These are phyloP conservation scores for Globodera rostochiensis DNA, from an alignment of 1,140 invertebrate species.

Conservation along the genomic window DNA sequence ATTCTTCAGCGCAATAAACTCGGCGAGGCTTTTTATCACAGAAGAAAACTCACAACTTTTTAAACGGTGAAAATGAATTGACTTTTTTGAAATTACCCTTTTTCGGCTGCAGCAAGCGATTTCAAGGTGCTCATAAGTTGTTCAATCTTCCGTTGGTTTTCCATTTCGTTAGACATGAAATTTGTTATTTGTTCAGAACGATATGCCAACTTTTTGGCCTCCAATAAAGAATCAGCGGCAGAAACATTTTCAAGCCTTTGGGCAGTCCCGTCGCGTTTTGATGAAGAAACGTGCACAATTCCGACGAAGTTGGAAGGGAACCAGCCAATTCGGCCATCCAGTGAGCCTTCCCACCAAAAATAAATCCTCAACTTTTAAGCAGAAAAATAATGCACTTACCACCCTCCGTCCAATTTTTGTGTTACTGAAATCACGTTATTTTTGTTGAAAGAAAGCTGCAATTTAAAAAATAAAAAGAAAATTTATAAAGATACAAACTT, in stretches of 20 bases:
- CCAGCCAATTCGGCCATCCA: conserved; percentile 92
- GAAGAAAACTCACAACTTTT: background rate
- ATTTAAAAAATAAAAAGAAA: conserved; percentile 42
- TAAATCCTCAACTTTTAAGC: background rate
- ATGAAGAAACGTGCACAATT: conserved; percentile 45
- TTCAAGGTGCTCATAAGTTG: background rate
- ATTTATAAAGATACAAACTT: conserved; percentile 71
- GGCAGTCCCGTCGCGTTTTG: background rate
- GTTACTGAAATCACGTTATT: conserved; percentile 95
- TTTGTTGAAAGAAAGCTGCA: conserved; percentile 89
- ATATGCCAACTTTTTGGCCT: conserved; percentile 33
- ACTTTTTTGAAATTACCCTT: background rate
- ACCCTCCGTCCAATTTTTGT: conserved; percentile 86
- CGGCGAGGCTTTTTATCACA: background rate
- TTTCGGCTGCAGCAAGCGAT: background rate
- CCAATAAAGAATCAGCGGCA: conserved; percentile 12
- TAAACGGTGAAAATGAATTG: background rate
- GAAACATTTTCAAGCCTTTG: conserved; percentile 18
- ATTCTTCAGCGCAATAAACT: conserved; percentile 31
- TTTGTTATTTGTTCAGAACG: conserved; percentile 35
- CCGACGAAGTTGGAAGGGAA: conserved; percentile 96
- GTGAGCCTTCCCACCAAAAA: conserved; percentile 92
- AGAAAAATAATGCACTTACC: conserved; percentile 13
- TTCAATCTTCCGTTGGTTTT: conserved; percentile 75
- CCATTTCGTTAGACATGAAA: conserved; percentile 39